Percentiles rank a stretch among this genome's conserved stretches.
These are phyloP conservation scores for Dynastes maya DNA, from an alignment of 2,888 invertebrate genomes.

Conservation along the genomic window DNA sequence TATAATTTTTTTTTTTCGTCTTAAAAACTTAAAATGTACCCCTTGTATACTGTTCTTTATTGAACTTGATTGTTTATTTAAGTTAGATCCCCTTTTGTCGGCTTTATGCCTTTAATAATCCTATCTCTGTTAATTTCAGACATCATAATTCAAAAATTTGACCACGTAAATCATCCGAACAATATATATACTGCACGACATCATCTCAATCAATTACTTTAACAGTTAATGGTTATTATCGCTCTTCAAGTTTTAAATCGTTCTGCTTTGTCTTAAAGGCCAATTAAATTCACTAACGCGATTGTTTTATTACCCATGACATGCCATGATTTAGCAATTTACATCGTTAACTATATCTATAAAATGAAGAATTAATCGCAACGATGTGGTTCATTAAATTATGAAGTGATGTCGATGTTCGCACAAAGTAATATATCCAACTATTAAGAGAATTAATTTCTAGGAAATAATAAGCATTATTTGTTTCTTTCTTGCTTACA, in stretches of 20 bases:
- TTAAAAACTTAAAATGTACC: too few species aligned
- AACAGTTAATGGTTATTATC: conserved; percentile 9
- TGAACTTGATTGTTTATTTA: too few species aligned
- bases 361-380: neutral
- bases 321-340: conserved; percentile 13
- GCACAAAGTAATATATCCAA: too few species aligned
- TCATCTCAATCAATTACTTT: conserved; percentile 1
- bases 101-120: too few species aligned
- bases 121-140: too few species aligned
- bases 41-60: too few species aligned
- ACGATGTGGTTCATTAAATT: neutral
- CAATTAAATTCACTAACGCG: conserved; percentile 17
- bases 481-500: too few species aligned
- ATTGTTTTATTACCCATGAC: conserved; percentile 17
- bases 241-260: conserved; percentile 10
- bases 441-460: too few species aligned
- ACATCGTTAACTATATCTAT: conserved; percentile 11
- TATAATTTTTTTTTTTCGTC: too few species aligned
- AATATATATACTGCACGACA: neutral
- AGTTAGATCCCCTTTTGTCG: too few species aligned
- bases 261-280: conserved; percentile 14
- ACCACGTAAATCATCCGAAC: neutral
- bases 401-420: neutral
- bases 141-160: too few species aligned
- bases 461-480: too few species aligned